Base-by-base conservation (phyloP, 1,140 invertebrate species). In the Mesaphorura yosii region DNA sequence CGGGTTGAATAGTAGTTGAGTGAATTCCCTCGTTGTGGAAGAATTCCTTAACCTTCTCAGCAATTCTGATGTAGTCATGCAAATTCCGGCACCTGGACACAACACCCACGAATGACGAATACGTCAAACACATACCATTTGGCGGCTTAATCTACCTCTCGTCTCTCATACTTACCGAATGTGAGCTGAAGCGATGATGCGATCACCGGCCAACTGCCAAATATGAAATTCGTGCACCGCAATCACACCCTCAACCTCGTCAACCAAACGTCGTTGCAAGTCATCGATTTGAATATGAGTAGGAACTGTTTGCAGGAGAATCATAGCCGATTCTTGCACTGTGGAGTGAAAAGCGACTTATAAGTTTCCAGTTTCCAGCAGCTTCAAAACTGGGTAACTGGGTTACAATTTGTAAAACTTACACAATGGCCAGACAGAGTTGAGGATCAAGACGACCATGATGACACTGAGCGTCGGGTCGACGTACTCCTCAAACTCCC, bases 221-320 rank as follows among this genome's bases (percentile, higher is more conserved):
- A 93, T 86, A 65, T 93, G 89, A 66, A 94, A 91, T 69, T 94
- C 89, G 64, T 94, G 90, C 20, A 94, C 86, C 1, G 88, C 87
- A 40, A 92, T 69, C 15, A 93, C 86, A 1, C 88, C 88, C 64
- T 92, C 88, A 12, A 92, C 84, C 68, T 82, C 88, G 62, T 84
- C 79, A 27, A 90, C 65, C n/a, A 93, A 69, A 41, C 83, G 76
- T 57, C 82, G 78, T 65, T 92, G 86, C 60, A 93, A 87, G 34
- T 81, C 84, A 68, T 89, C 85, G 40, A 92, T 49, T 44, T 60
- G 58, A 25, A 62, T 67, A 42, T 73, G 68, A 12, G 67, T 69
- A 12, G 72, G 72, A 23, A 74, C 69, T n/a, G 70, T 73, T 64
- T 73, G 70, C 7, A 74, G 61, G 3, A 74, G 58, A 45, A 73